Evolutionary conservation across 2,113 vertebrate genomes (phyloP), one percentile per base, ranked within the genome.

Genomic region (Seriola dumerili): DNA sequence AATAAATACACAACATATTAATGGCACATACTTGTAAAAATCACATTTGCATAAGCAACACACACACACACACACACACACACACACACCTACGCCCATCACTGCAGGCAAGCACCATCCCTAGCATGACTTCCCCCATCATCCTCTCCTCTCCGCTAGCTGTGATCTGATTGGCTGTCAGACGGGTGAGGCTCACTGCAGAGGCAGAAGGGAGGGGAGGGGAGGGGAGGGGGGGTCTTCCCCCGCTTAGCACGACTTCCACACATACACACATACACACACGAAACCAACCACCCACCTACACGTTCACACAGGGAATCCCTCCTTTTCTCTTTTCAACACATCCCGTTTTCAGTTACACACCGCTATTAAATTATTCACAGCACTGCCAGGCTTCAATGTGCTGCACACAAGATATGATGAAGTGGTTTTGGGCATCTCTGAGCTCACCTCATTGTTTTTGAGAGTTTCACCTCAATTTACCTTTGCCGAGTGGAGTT

Each of bases 161-260:
- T 84, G 81, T 10, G 68, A 79, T 77, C 77, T 84, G 89, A 95
- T 94, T 95, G 94, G 94, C 82, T 83, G 78, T 66, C 32, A 55
- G 46, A 92, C 89, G 93, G 93, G 93, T 92, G 94, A 92, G 94
- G 92, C 85, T 90, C 88, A 87, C 94, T 94, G 93, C 94, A 94
- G 93, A 94, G 94, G 91, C 87, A 82, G 89, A 74, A 81, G 73
- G 3, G 19, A 85, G 62, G 72, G 64, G 74, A 85, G 62, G 72
- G 64, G 74, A 71, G 85, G 80, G 2, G 8, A 8, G 85, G 58
- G 55, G 75, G 42, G 40, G 82, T 81, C 73, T 88, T 90, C 84
- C 88, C 77, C 76, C 59, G n/a, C 79, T 76, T 70, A 83, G 79
- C 84, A 85, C 57, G 55, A 86, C 69, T 75, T 65, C n/a, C 74